A percentile compares a stretch with the other conserved stretches of the same genome.
These are phyloP conservation scores for Brachymystax lenok DNA, from an alignment of 2,797 vertebrate species.

Conservation along the genomic window DNA sequence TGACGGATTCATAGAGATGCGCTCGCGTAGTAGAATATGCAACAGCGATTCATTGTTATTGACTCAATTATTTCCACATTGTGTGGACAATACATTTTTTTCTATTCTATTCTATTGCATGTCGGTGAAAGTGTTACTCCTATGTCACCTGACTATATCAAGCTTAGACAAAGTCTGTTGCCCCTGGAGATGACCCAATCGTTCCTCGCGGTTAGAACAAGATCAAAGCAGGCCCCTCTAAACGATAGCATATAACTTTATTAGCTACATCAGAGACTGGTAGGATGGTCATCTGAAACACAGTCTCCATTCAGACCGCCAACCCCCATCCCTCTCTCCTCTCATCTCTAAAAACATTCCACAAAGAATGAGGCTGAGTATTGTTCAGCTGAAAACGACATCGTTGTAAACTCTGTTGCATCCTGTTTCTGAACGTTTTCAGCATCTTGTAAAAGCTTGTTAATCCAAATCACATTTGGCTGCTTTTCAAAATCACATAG, in stretches of 20 bases:
- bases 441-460: neutral
- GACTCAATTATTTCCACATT: neutral
- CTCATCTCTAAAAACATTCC: neutral
- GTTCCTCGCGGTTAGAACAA: neutral
- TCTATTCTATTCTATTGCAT: neutral
- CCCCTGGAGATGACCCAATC: neutral
- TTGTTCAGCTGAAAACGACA: neutral
- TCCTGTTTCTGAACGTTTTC: neutral
- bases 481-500: too few relatives aligned
- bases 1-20: neutral
- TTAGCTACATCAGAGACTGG: neutral
- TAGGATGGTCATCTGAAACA: neutral
- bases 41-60: neutral
- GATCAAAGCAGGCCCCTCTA: neutral
- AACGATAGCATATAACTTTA: neutral
- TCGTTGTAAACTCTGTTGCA: neutral
- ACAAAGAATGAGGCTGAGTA: neutral
- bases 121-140: neutral
- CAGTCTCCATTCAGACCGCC: slow-evolving; percentile 2
- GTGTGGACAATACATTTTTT: neutral
- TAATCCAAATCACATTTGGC: too few relatives aligned
- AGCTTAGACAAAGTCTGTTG: neutral
- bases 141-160: neutral
- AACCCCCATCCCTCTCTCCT: neutral
- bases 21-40: neutral